A percentile compares a stretch with the other conserved stretches of the same genome.
These are phyloP conservation scores for Anguilla anguilla DNA, from an alignment of 2,797 vertebrate genomes.

Conservation along the genomic window DNA sequence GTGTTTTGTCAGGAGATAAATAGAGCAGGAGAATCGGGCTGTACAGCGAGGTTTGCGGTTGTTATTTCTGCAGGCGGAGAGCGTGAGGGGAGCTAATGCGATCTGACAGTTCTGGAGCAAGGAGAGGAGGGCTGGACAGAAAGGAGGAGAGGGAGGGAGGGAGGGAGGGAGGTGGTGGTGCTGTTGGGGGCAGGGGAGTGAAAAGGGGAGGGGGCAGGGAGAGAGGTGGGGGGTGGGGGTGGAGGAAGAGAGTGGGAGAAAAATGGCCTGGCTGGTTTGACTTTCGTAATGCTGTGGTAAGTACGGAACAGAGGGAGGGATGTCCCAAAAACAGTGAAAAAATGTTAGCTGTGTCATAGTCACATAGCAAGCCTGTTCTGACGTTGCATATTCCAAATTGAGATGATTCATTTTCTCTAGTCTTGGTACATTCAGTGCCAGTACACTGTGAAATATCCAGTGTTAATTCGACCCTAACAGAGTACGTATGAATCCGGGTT, in stretches of 20 bases:
- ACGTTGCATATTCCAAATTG: not conserved
- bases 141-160: constrained; percentile 59
- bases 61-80: constrained; percentile 92
- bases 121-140: constrained; percentile 82
- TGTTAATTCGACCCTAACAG: too few relatives aligned
- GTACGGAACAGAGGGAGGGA: not conserved
- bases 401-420: not conserved
- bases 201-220: constrained; percentile 64
- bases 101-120: constrained; percentile 98
- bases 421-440: not conserved
- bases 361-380: not conserved
- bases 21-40: constrained; percentile 95
- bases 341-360: not conserved
- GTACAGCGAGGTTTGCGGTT: constrained; percentile 87
- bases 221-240: constrained; percentile 57
- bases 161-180: constrained; percentile 58
- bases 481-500: too few relatives aligned
- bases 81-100: constrained; percentile 89
- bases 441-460: not conserved
- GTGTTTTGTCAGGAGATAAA: constrained; percentile 84
- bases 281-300: constrained; percentile 38
- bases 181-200: constrained; percentile 61
- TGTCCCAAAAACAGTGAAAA: not conserved
- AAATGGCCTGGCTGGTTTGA: constrained; percentile 58
- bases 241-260: constrained; percentile 64